Conservation (phyloP, 1,140 invertebrate genomes). For the Leucophenga varia region DNA sequence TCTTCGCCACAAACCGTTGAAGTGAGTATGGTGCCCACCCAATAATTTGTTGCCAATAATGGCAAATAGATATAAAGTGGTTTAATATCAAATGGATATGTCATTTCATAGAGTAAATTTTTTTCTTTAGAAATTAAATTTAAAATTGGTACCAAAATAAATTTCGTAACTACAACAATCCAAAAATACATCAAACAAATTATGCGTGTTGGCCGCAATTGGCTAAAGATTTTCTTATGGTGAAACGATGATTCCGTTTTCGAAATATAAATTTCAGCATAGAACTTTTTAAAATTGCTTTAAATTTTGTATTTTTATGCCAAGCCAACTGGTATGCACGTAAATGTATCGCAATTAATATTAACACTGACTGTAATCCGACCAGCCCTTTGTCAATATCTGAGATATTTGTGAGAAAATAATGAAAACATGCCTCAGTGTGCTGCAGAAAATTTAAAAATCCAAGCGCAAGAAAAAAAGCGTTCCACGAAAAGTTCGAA, state of each 20-base stretch:
- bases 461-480: constrained; percentile 21
- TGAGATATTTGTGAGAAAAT: constrained; percentile 22
- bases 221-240: constrained; percentile 21
- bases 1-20: constrained; percentile 37
- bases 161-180: constrained; percentile 33
- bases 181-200: constrained; percentile 30
- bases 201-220: constrained; percentile 28
- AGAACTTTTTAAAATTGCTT: constrained; percentile 35
- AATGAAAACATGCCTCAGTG: constrained; percentile 35
- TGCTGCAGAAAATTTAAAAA: constrained; percentile 33
- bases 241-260: constrained; percentile 14
- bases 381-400: constrained; percentile 37
- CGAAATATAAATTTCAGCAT: constrained; percentile 30
- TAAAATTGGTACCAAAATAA: constrained; percentile 26
- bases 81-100: constrained; percentile 36
- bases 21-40: constrained; percentile 36
- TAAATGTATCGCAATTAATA: constrained; percentile 37
- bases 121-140: constrained; percentile 28
- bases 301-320: constrained; percentile 29
- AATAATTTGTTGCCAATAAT: constrained; percentile 27
- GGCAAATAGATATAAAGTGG: constrained; percentile 24
- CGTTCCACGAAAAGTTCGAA: constrained; percentile 6
- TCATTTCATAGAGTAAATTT: constrained; percentile 37
- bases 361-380: constrained; percentile 35
- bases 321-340: constrained; percentile 33